Base-by-base conservation (phyloP, 2,888 invertebrate genomes). In the Xestia sexstrigata region DNA sequence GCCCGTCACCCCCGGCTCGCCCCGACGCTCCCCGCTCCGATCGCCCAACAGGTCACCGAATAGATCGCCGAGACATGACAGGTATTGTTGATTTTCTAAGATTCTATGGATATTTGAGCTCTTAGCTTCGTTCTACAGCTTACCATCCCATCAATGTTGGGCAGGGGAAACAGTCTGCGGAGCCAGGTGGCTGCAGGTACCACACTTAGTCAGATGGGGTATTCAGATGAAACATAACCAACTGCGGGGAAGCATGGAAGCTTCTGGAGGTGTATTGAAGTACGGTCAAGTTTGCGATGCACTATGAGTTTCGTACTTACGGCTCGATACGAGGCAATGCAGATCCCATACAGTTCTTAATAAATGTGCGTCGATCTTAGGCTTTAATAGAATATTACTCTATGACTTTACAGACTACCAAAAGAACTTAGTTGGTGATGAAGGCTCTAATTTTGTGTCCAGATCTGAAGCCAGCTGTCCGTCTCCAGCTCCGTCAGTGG, bases 401-500 rank as follows among this genome's bases (percentile, higher is more conserved):
- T 17, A 23, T 52, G 49, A 49, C 52, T 23, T 23, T 52, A 8
- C 23, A 52, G 52, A n/a, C 8, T 47, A 17, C 20, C 15, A 39
- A 13, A n/a, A 52, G 2, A 52, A 52, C 8, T 26, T n/a, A 17
- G 2, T 26, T 26, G 55, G 42, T 30, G 9, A 17, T 13, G 11
- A n/a, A 67, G 26, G 0, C 20, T 20, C 2, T 0, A 9, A 20
- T 70, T 0, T 39, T 60, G 8, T 45, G 13, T 15, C 63, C 85
- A 96, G 96, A 86, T 96, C 96, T n/a, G 96, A 96, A 70, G 88
- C 94, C 6, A 95, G 95, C 72, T 94, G 95, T 76, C 90, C 94
- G 0, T 96, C 96, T 0, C 96, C 96, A 3, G 96, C 96, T 47
- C 96, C 96, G 0, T 96, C 96, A 0, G 96, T 96, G 0, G 96